Evolutionary conservation across 2,888 invertebrate species (phyloP).

Genomic region (Idaea straminata): DNA sequence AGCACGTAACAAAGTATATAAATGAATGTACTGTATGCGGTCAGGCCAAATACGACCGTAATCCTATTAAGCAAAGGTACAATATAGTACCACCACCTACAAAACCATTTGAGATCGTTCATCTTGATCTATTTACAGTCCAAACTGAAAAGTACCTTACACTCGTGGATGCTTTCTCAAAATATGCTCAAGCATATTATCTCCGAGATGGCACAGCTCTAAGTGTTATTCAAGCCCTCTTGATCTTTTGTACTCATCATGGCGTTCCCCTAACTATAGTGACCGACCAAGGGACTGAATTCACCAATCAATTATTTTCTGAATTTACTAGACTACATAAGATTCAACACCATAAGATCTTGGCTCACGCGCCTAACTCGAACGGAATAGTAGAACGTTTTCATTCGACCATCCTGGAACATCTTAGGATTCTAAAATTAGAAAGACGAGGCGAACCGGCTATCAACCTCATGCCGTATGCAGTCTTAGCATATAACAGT

Average conservation of each 20-base stretch:
- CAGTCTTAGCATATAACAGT: background rate
- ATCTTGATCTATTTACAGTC: conserved; percentile 23
- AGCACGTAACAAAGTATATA: no score
- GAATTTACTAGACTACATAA: conserved; percentile 23
- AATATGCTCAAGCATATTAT: conserved; percentile 26
- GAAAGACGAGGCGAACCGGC: no score
- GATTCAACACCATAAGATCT: conserved; percentile 19
- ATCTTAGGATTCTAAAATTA: background rate
- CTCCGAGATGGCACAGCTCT: conserved; percentile 23
- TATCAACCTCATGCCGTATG: no score
- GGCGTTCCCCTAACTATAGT: conserved; percentile 24
- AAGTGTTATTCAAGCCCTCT: conserved; percentile 23
- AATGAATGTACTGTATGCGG: conserved; percentile 23
- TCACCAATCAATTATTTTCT: background rate
- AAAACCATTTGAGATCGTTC: conserved; percentile 27
- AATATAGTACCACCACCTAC: conserved; percentile 1
- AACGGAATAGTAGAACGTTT: conserved; percentile 21
- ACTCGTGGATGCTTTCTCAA: conserved; percentile 21
- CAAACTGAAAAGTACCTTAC: conserved; percentile 27
- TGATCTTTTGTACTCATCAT: conserved; percentile 23
- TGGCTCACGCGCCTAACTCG: conserved; percentile 20
- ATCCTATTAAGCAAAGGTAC: conserved; percentile 21
- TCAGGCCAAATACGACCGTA: conserved; percentile 29
- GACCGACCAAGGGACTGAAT: conserved; percentile 22
- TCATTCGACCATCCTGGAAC: background rate